phyloP scores from a whole-genome alignment of 2,113 vertebrate species.

The Epinephelus fuscoguttatus region DNA sequence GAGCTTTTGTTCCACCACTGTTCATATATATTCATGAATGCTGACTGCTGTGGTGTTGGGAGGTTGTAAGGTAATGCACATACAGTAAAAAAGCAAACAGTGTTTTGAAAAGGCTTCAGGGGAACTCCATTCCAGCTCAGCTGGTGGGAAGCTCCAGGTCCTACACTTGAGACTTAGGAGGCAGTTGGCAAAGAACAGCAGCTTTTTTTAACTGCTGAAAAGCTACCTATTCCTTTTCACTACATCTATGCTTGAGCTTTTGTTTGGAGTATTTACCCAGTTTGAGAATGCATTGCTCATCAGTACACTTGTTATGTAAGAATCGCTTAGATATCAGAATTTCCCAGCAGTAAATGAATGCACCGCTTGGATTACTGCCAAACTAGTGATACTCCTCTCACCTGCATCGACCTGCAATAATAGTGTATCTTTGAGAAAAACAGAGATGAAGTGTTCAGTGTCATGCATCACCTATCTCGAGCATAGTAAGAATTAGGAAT shows the following conservation, averaged over 20 bases:
- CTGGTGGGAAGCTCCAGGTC: conserved; percentile 20
- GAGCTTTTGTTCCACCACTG: background rate
- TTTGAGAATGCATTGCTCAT: background rate
- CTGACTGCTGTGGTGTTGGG: background rate
- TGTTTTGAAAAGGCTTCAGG: conserved; percentile 22
- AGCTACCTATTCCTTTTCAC: conserved; percentile 2
- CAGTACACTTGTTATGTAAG: background rate
- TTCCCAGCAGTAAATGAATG: background rate
- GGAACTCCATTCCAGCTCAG: conserved; percentile 28
- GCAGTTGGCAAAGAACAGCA: conserved; percentile 21
- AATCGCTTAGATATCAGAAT: background rate
- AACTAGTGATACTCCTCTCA: background rate
- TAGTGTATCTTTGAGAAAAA: too few relatives aligned
- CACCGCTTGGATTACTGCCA: background rate
- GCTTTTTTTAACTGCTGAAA: background rate
- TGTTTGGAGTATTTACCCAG: background rate
- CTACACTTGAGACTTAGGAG: conserved; percentile 22
- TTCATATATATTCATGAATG: background rate
- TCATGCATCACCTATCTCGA: background rate
- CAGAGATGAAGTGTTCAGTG: background rate
- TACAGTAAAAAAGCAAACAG: background rate
- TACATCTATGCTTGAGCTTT: background rate
- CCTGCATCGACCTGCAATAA: background rate
- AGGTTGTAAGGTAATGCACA: background rate
- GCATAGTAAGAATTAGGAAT: too few relatives aligned